Evolutionary conservation across 1,140 invertebrate species (phyloP).

Genomic region (Gryon sp.): DNA sequence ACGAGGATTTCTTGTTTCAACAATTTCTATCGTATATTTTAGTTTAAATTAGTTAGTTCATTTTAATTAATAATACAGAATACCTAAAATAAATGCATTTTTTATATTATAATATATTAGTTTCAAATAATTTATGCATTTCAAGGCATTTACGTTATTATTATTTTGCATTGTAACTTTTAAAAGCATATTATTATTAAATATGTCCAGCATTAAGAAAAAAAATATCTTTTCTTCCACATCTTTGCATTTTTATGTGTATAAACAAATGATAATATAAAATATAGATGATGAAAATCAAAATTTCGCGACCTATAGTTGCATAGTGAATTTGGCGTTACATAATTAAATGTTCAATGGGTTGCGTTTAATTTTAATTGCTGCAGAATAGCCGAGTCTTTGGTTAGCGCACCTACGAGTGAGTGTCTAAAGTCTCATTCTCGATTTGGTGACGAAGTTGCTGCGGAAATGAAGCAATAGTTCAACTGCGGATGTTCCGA

Average conservation of each 20-base stretch:
- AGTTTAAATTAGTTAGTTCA: constrained; percentile 3
- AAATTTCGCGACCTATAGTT: not conserved
- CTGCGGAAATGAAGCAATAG: constrained; percentile 62
- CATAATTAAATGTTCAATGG: constrained; percentile 48
- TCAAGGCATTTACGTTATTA: too few relatives aligned
- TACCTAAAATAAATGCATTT: too few relatives aligned
- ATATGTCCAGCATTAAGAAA: too few relatives aligned
- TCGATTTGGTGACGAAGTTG: constrained; percentile 62
- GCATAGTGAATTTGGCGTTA: constrained; percentile 23
- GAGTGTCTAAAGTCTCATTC: constrained; percentile 58
- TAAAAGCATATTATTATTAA: too few relatives aligned
- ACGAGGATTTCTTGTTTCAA: constrained; percentile 29
- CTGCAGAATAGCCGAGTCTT: constrained; percentile 52
- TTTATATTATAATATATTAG: too few relatives aligned
- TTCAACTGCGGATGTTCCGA: constrained; percentile 54
- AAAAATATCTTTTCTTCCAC: too few relatives aligned
- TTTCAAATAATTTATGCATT: too few relatives aligned
- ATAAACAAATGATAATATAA: too few relatives aligned
- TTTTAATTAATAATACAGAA: not conserved
- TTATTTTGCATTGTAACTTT: too few relatives aligned
- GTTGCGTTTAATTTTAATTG: constrained; percentile 66
- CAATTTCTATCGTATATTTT: constrained; percentile 3
- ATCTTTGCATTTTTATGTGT: too few relatives aligned
- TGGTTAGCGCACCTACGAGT: constrained; percentile 50
- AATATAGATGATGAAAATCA: too few relatives aligned